Conservation (phyloP, 1,140 invertebrate species). For the Drosophila sp. region DNA sequence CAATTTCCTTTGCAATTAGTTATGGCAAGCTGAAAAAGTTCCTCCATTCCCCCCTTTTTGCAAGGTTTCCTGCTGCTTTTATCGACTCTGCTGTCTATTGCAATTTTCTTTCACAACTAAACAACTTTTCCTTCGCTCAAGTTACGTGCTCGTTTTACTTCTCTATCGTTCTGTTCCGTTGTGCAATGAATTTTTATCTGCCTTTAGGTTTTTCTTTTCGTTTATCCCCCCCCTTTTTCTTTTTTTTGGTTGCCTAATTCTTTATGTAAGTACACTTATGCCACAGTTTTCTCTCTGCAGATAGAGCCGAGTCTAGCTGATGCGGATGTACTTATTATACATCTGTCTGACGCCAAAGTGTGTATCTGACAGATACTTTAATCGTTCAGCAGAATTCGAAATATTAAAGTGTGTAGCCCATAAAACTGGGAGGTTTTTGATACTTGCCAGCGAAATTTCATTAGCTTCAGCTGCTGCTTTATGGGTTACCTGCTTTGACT, state of each 20-base stretch:
- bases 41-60: conserved; percentile 16
- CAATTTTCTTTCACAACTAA: conserved; percentile 23
- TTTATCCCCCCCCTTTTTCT: background rate
- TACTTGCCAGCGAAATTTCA: conserved; percentile 11
- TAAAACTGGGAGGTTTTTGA: conserved; percentile 48
- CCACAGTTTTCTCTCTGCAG: conserved; percentile 53
- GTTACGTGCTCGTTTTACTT: conserved; percentile 21
- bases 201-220: conserved; percentile 22
- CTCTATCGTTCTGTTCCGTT: conserved; percentile 7
- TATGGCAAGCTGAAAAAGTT: conserved; percentile 64
- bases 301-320: conserved; percentile 57
- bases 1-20: conserved; percentile 76
- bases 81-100: conserved; percentile 23
- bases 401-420: conserved; percentile 61
- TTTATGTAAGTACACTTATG: conserved; percentile 50
- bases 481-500: conserved; percentile 40
- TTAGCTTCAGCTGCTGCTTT: conserved; percentile 40
- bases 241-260: conserved; percentile 51
- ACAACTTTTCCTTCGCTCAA: conserved; percentile 9
- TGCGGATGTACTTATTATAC: conserved; percentile 80
- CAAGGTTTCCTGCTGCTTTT: conserved; percentile 46
- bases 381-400: conserved; percentile 50
- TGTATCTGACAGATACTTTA: conserved; percentile 69
- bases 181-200: conserved; percentile 26
- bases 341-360: conserved; percentile 44